phyloP scores from a whole-genome alignment of 2,113 vertebrate species.

The Sitta europaea region DNA sequence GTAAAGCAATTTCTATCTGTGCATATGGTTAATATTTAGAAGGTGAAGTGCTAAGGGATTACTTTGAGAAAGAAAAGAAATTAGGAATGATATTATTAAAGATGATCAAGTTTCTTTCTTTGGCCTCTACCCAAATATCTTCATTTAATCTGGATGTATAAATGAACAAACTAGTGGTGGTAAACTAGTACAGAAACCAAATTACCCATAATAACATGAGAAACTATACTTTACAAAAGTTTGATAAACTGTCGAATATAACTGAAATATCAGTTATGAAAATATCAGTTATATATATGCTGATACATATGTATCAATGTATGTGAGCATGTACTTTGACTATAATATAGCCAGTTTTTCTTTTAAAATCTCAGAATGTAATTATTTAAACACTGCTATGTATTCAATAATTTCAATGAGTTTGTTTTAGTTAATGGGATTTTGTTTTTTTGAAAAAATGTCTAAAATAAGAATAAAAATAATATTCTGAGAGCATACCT shows the following conservation, averaged over 20 bases:
- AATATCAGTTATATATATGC: not conserved
- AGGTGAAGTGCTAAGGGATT: not conserved
- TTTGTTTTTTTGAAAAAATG: not conserved
- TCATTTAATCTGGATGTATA: not conserved
- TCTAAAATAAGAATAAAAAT: too few relatives aligned
- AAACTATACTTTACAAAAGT: not conserved
- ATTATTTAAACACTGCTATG: not conserved
- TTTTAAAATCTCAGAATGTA: not conserved
- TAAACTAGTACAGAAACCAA: not conserved
- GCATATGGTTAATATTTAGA: not conserved
- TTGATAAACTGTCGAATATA: not conserved
- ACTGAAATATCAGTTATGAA: too few relatives aligned
- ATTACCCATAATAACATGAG: not conserved
- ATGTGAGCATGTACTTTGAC: not conserved
- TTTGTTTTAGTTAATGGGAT: not conserved
- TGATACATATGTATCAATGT: too few relatives aligned
- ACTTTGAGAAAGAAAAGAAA: not conserved
- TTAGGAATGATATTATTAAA: not conserved
- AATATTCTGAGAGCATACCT: not conserved
- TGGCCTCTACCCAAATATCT: not conserved
- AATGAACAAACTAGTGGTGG: not conserved
- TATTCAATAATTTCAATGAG: not conserved
- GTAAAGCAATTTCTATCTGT: not conserved
- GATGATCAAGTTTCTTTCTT: not conserved
- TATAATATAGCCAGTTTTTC: not conserved